These are phyloP conservation scores for Ypsolopha sequella DNA, from an alignment of 2,888 invertebrate species.

Conservation along the genomic window DNA sequence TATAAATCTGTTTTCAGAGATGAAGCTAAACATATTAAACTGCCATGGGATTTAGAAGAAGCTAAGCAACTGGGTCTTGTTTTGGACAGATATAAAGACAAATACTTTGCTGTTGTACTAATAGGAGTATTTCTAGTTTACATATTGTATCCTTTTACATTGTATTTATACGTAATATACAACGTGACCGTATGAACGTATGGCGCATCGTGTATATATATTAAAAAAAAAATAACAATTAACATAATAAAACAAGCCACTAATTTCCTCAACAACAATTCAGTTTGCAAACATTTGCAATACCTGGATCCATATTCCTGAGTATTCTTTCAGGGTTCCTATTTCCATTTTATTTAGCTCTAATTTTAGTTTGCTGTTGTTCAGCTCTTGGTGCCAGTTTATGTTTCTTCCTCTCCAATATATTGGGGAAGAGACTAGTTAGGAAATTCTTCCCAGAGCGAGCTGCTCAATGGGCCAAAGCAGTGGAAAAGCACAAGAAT, in stretches of 20 bases:
- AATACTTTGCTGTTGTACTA: conserved; percentile 93
- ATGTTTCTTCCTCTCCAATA: conserved; percentile 93
- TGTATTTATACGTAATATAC: neutral
- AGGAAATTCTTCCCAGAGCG: conserved; percentile 89
- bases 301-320: conserved; percentile 98
- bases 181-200: neutral
- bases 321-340: conserved; percentile 97
- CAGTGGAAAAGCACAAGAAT: conserved; percentile 87
- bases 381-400: conserved; percentile 96
- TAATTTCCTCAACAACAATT: conserved; percentile 32
- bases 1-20: conserved; percentile 71
- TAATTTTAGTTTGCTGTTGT: conserved; percentile 91
- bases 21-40: conserved; percentile 87
- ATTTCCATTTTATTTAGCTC: conserved; percentile 92
- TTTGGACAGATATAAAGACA: conserved; percentile 91
- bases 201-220: neutral
- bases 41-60: conserved; percentile 95
- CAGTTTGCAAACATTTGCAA: conserved; percentile 98
- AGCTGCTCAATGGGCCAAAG: conserved; percentile 86
- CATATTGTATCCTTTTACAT: conserved; percentile 94
- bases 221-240: neutral
- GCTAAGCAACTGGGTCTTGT: conserved; percentile 94
- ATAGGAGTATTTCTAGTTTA: conserved; percentile 91
- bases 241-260: neutral
- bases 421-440: conserved; percentile 89